Base-by-base conservation (phyloP, 1,140 invertebrate species). In the Drosophila virilis region DNA sequence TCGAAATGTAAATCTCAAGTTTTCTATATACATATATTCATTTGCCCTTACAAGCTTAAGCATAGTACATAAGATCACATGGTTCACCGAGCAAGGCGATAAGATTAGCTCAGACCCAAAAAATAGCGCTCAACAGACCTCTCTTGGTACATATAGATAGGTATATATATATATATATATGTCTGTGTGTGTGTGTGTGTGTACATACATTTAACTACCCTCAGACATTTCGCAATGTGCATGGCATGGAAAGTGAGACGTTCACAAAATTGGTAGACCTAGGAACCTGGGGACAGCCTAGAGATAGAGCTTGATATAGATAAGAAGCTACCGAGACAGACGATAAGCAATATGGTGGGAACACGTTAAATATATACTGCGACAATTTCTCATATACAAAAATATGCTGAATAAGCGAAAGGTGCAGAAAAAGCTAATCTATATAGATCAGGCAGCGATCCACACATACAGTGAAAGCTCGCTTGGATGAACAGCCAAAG, bases 241-340 rank as follows among this genome's bases (percentile, higher is more conserved):
- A 7, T 55, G 15, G 33, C 28, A 54, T 54, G 28, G 35, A 70
- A 57, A 64, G 60, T 57, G n/a, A 72, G 54, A 67, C 64, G 64
- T 35, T 22, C n/a, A 42, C 10, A 33, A 35, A 9, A 22, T 37
- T 5, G 62, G 28, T 57, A 66, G 45, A 51, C 61, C 15, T 17
- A 12, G 35, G 22, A 8, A 28, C 12, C 7, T 33, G 51, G 40
- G 50, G 51, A 32, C 45, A 51, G 62, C 62, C 69, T 10, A 28
- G 2, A 54, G 64, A 73, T 68, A 73, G 45, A 17, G 15, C 13
- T 37, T 8, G 15, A 0, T 22, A 8, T 22, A 57, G 62, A 64
- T 71, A 71, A 64, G 68, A 6, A 17, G 32, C 13, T 22, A 10
- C 6, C 7, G 10, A 15, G 37, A 28, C 43, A 15, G 37, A 28